Conservation (phyloP, 1,140 invertebrate genomes). For the Heliconius hewitsoni region DNA sequence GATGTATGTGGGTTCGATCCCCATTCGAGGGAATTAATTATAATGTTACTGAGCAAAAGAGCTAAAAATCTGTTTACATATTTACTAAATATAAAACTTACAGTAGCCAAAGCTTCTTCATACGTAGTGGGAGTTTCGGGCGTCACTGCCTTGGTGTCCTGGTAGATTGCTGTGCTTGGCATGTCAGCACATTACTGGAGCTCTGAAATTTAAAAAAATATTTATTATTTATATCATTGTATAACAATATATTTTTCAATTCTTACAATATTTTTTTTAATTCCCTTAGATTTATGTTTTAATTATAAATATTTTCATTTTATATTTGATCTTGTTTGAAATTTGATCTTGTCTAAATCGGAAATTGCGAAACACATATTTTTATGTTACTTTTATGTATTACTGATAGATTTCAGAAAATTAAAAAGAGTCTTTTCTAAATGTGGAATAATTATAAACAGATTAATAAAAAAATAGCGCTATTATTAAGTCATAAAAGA, state of each 20-base stretch:
- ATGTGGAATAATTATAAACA: too few relatives aligned
- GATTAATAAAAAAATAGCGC: too few relatives aligned
- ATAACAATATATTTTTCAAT: neutral
- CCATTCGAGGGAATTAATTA: too few relatives aligned
- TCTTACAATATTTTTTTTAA: neutral
- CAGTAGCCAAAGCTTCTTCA: slow-evolving; percentile 65
- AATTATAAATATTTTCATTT: too few relatives aligned
- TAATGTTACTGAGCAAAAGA: neutral
- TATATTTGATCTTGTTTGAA: too few relatives aligned
- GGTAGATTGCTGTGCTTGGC: slow-evolving; percentile 62
- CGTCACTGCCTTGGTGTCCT: slow-evolving; percentile 61
- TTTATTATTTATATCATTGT: neutral
- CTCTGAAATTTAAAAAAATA: slow-evolving; percentile 47
- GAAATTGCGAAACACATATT: too few relatives aligned
- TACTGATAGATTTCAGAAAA: too few relatives aligned
- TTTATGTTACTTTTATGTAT: too few relatives aligned
- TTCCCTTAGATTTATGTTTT: neutral
- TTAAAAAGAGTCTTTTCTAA: too few relatives aligned
- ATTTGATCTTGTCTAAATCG: too few relatives aligned
- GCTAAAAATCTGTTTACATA: neutral
- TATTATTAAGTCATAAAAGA: neutral
- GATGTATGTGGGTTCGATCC: too few relatives aligned
- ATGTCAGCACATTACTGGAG: slow-evolving; percentile 66
- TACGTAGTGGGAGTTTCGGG: slow-evolving; percentile 56
- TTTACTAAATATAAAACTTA: slow-evolving; percentile 40